A percentile compares a stretch with the other conserved stretches of the same genome.
These are phyloP conservation scores for Zapus hudsonius DNA, from an alignment of 2,113 vertebrate species.

Conservation along the genomic window DNA sequence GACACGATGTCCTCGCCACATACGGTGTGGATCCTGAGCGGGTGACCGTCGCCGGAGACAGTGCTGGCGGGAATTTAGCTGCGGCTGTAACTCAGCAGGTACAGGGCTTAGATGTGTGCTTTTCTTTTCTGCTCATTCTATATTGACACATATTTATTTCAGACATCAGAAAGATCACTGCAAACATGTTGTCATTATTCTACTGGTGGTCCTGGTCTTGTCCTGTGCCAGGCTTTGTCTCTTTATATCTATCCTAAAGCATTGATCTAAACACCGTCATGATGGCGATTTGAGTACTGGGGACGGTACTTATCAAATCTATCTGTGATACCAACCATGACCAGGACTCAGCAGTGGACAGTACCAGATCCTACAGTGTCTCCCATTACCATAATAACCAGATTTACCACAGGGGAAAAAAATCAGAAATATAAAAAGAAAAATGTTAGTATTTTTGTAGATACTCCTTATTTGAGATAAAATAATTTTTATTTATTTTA, in stretches of 20 bases:
- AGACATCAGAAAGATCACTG: neutral
- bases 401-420: neutral
- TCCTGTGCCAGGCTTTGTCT: neutral
- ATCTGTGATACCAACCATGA: neutral
- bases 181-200: neutral
- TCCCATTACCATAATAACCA: neutral
- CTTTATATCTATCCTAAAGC: too few relatives aligned
- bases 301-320: neutral
- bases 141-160: neutral
- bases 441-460: neutral
- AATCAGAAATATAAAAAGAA: neutral
- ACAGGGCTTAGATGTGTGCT: neutral
- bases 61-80: constrained; percentile 94
- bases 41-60: constrained; percentile 91
- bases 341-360: neutral
- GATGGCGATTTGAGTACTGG: too few relatives aligned
- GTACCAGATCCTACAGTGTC: neutral
- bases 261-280: neutral
- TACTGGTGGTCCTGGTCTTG: neutral
- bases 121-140: neutral
- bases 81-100: constrained; percentile 93
- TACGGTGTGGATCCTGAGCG: constrained; percentile 88
- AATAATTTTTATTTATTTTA: neutral
- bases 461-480: neutral
- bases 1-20: constrained; percentile 83